Evolutionary conservation across 1,140 invertebrate species (phyloP).

Genomic region (Apocrypta bakeri): DNA sequence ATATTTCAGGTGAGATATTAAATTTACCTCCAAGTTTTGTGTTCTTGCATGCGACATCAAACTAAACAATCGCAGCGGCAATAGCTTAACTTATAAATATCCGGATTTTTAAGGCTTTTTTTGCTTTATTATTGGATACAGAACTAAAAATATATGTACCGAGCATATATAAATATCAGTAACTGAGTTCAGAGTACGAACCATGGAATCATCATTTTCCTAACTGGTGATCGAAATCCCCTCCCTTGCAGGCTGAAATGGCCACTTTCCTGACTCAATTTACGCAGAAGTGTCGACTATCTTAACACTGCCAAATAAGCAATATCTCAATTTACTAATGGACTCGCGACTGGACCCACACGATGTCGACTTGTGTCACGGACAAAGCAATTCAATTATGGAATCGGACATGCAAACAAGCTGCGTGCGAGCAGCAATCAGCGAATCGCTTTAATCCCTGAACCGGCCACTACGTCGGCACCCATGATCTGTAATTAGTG

Average conservation of each 20-base stretch:
- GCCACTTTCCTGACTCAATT: slow-evolving; percentile 14
- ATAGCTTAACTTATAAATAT: too few relatives aligned
- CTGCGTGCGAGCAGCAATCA: slow-evolving; percentile 27
- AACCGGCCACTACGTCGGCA: background rate
- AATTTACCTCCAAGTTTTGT: background rate
- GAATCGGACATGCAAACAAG: slow-evolving; percentile 48
- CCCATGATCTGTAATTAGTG: slow-evolving; percentile 38
- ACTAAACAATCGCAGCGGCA: too few relatives aligned
- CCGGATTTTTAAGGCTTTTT: too few relatives aligned
- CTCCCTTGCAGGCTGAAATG: background rate
- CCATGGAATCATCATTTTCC: background rate
- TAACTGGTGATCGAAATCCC: too few relatives aligned
- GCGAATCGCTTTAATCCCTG: slow-evolving; percentile 38
- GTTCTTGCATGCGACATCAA: background rate
- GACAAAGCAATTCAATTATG: slow-evolving; percentile 49
- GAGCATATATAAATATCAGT: too few relatives aligned
- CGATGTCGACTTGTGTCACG: background rate
- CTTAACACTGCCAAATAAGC: slow-evolving; percentile 41
- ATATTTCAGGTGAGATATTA: slow-evolving; percentile 38
- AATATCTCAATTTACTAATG: slow-evolving; percentile 45
- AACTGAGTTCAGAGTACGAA: background rate
- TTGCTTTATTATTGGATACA: too few relatives aligned
- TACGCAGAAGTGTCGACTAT: background rate
- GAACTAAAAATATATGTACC: too few relatives aligned
- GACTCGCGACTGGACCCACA: slow-evolving; percentile 1